phyloP scores from a whole-genome alignment of 2,888 invertebrate species.

The Drosophila ezoana region DNA sequence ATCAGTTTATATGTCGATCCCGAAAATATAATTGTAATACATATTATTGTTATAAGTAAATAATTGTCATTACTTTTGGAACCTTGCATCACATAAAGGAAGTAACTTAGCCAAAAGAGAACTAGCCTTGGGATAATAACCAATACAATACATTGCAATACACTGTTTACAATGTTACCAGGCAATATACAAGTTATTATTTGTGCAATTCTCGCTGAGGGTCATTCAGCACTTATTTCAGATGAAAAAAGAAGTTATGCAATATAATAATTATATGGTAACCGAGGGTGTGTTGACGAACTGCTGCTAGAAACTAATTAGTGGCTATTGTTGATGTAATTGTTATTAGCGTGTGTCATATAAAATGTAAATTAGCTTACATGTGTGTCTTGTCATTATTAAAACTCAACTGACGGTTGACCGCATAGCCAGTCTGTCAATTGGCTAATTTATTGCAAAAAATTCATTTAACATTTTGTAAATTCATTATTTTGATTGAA shows the following conservation, averaged over 20 bases:
- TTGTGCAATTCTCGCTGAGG: not conserved
- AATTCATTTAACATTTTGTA: conserved; percentile 52
- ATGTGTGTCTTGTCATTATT: conserved; percentile 11
- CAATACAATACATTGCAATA: too few relatives aligned
- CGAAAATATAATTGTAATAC: too few relatives aligned
- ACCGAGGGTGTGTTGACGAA: not conserved
- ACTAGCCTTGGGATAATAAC: too few relatives aligned
- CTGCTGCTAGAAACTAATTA: conserved; percentile 13
- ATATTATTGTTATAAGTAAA: too few relatives aligned
- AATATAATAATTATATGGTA: not conserved
- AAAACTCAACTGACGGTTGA: conserved; percentile 21
- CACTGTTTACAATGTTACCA: too few relatives aligned
- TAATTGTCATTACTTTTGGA: too few relatives aligned
- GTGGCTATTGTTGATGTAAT: conserved; percentile 16
- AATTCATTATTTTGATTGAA: conserved; percentile 69
- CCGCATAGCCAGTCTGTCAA: conserved; percentile 56
- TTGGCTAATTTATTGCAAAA: conserved; percentile 59
- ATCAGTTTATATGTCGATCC: too few relatives aligned
- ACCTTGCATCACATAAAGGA: too few relatives aligned
- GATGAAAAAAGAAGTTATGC: not conserved
- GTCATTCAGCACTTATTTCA: not conserved
- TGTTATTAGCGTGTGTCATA: conserved; percentile 12
- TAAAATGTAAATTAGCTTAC: conserved; percentile 34
- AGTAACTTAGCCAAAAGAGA: too few relatives aligned
- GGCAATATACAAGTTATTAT: too few relatives aligned